Evolutionary conservation across 2,797 vertebrate genomes (phyloP).

Genomic region (Phalloptychus januarius): DNA sequence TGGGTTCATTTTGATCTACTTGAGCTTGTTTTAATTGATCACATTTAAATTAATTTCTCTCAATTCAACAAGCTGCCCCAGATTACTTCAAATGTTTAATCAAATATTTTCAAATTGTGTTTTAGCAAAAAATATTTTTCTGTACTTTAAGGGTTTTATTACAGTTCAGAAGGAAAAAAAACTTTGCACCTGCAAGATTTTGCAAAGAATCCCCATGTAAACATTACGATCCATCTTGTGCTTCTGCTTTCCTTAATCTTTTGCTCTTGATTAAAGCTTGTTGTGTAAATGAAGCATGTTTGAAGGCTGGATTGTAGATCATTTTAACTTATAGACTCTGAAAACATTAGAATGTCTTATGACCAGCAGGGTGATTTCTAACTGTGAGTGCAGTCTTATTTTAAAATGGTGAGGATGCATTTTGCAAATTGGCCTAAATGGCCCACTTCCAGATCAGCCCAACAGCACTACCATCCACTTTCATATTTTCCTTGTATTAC

Average conservation of each 20-base stretch:
- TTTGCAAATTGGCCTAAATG: not conserved
- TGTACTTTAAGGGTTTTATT: not conserved
- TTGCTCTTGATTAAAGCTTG: constrained; percentile 81
- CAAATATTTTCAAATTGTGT: not conserved
- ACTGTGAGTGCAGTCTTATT: not conserved
- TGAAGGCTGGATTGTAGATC: constrained; percentile 64
- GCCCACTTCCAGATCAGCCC: not conserved
- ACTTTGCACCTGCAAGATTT: not conserved
- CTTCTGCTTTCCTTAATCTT: constrained; percentile 56
- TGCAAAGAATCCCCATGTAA: not conserved
- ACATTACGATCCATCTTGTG: not conserved
- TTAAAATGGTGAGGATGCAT: not conserved
- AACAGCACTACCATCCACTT: not conserved
- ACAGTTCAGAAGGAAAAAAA: not conserved
- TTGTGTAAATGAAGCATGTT: constrained; percentile 72
- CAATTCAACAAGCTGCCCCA: constrained; percentile 22
- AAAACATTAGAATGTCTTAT: not conserved
- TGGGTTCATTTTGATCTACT: constrained; percentile 18
- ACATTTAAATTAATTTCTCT: not conserved
- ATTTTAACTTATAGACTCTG: constrained; percentile 74
- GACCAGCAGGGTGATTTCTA: not conserved
- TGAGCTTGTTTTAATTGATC: constrained; percentile 21
- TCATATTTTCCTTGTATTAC: not conserved
- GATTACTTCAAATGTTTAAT: constrained; percentile 15
- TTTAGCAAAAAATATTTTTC: not conserved